A percentile compares a stretch with the other conserved stretches of the same genome.
Evolutionary conservation across 2,113 vertebrate genomes (phyloP).

Genomic region (Charadrius vociferus): DNA sequence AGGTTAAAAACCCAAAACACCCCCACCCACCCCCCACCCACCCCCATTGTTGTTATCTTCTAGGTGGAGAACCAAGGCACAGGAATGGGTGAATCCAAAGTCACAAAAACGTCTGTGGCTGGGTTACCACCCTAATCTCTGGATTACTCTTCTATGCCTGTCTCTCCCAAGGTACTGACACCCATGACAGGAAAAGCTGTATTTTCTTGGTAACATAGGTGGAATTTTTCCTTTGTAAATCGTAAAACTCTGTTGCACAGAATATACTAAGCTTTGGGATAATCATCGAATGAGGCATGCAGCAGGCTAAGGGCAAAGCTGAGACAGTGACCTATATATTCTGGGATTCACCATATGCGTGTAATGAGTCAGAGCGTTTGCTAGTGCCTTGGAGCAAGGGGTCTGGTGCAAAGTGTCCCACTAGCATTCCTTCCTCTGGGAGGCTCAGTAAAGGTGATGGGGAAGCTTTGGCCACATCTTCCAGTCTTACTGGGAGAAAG

Average conservation of each 20-base stretch:
- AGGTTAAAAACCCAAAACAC: not conserved
- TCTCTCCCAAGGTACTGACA: not conserved
- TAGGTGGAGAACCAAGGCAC: not conserved
- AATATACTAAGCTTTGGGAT: not conserved
- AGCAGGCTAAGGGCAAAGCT: conserved; percentile 3
- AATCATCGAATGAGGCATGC: not conserved
- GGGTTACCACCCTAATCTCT: not conserved
- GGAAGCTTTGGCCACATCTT: not conserved
- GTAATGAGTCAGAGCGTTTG: not conserved
- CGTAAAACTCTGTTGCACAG: not conserved
- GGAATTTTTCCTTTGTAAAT: not conserved
- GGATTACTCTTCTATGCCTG: not conserved
- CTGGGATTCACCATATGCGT: not conserved
- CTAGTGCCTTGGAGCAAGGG: not conserved
- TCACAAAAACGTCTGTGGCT: not conserved
- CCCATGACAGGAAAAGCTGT: not conserved
- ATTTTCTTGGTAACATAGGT: not conserved
- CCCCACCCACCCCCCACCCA: accelerated
- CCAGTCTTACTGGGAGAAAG: not conserved
- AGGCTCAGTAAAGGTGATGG: not conserved
- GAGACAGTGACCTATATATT: not conserved
- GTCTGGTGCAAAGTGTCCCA: not conserved
- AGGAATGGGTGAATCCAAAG: not conserved
- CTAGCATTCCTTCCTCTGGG: not conserved
- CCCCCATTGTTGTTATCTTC: not conserved